A percentile compares a stretch with the other conserved stretches of the same genome.
Conservation (phyloP, 2,888 invertebrate species). For the Hartigia nigra region DNA sequence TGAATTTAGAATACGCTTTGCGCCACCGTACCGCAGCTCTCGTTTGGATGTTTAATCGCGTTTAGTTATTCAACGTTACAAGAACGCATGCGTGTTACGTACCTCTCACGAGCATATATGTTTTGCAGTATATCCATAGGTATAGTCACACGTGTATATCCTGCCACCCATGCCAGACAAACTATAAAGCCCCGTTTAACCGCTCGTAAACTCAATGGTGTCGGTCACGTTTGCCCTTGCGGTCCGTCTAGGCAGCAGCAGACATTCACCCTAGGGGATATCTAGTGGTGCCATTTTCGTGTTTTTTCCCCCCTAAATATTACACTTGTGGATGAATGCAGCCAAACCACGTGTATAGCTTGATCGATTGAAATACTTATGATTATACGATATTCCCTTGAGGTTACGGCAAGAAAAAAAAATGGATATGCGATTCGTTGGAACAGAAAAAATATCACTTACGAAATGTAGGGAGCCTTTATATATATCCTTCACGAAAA, state of each 20-base stretch:
- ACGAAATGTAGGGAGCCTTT: not conserved
- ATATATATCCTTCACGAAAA: not conserved
- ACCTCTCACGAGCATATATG: not conserved
- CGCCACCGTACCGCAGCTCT: slow-evolving; percentile 1
- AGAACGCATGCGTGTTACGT: not conserved
- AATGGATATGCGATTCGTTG: not conserved
- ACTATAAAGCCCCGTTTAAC: slow-evolving; percentile 61
- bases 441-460: not conserved
- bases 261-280: not conserved
- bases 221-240: slow-evolving; percentile 60
- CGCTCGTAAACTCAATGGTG: slow-evolving; percentile 62
- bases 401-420: not conserved
- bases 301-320: not conserved
- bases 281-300: not conserved
- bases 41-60: slow-evolving; percentile 28
- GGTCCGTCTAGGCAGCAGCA: slow-evolving; percentile 39
- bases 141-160: slow-evolving; percentile 9
- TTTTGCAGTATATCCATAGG: not conserved
- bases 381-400: not conserved
- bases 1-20: slow-evolving; percentile 21
- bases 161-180: slow-evolving; percentile 33
- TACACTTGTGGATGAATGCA: not conserved
- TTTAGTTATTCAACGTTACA: not conserved
- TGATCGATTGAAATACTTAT: not conserved
- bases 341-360: not conserved